Base-by-base conservation (phyloP, 2,888 invertebrate genomes). In the Synanthedon vespiformis region DNA sequence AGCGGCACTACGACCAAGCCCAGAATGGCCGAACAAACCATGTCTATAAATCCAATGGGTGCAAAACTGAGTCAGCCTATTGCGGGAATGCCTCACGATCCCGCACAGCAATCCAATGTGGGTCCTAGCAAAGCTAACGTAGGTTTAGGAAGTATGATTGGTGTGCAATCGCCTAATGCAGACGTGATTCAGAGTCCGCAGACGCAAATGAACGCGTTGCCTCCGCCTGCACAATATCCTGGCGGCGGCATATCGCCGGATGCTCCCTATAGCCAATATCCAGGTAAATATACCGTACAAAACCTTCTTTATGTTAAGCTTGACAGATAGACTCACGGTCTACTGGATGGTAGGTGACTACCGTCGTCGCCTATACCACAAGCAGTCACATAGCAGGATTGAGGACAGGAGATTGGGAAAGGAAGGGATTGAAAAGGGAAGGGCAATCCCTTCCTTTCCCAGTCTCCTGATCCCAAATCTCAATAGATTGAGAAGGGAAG, bases 201-300 rank as follows among this genome's bases (percentile, higher is more conserved):
- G 2, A 58, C 69, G 50, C 58, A 74, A n/a, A 61, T 72, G 40
- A 67, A 61, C 13, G 61, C 68, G 0, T 64, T 74, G 55, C 57
- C 65, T 4, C 40, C 14, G 2, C 64, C 76, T 2, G 65, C 64
- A 3, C 80, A 70, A 2, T 80, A 77, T 52, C 74, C 77, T 2
- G 58, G 63, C 2, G 58, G 67, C 2, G 73, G 73, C 54, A 69
- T 77, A 13, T 68, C 78, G n/a, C 70, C 80, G 2, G 86, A 85
- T 14, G 73, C 65, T 16, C 66, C 73, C 8, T 85, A 80, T 53
- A 73, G 75, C 44, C 85, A 85, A 59, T 87, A 80, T 64, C 84
- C 86, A 74, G 86, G 86, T 86, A 70, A 64, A 53, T 34, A 34
- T 34, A 34, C 8, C 10, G 34, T 34, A 10, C 10, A 34, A 34